Percentiles rank a stretch among this genome's conserved stretches.
Conservation (phyloP, 2,797 vertebrate species). For the Geotrypetes seraphini region DNA sequence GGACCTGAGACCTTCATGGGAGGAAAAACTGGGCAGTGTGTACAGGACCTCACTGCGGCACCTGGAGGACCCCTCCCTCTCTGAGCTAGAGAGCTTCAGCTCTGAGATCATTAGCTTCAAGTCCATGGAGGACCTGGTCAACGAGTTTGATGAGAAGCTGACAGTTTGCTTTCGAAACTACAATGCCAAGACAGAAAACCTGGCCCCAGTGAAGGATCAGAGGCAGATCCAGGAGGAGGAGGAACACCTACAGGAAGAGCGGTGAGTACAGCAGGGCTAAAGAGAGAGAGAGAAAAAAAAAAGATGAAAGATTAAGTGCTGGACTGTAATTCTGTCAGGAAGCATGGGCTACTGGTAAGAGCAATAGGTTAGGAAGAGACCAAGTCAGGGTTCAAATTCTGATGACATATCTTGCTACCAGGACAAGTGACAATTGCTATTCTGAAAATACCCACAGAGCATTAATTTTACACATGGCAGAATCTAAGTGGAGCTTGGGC, state of each 20-base stretch:
- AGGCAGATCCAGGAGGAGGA: conserved; percentile 77
- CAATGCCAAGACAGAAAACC: conserved; percentile 83
- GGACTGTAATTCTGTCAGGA: no score
- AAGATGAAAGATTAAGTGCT: no score
- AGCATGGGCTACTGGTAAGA: no score
- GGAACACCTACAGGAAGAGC: conserved; percentile 78
- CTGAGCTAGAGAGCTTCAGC: conserved; percentile 85
- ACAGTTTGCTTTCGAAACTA: conserved; percentile 93
- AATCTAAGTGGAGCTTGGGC: no score
- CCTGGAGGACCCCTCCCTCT: conserved; percentile 82
- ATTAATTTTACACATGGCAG: no score
- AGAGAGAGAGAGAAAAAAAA: no score
- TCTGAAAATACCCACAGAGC: no score
- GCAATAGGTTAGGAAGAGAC: no score
- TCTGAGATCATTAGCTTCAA: conserved; percentile 95
- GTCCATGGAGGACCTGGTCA: conserved; percentile 92
- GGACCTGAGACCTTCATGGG: conserved; percentile 68
- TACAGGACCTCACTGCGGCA: conserved; percentile 39
- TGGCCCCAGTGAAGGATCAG: conserved; percentile 81
- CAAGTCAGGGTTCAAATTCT: no score
- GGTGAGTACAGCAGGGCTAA: no score
- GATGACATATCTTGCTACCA: no score
- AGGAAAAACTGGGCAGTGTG: conserved; percentile 33
- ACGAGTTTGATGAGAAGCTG: conserved; percentile 90
- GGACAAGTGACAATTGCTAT: no score